Conservation (phyloP, 1,140 invertebrate genomes). For the Oreohelix idahoensis region DNA sequence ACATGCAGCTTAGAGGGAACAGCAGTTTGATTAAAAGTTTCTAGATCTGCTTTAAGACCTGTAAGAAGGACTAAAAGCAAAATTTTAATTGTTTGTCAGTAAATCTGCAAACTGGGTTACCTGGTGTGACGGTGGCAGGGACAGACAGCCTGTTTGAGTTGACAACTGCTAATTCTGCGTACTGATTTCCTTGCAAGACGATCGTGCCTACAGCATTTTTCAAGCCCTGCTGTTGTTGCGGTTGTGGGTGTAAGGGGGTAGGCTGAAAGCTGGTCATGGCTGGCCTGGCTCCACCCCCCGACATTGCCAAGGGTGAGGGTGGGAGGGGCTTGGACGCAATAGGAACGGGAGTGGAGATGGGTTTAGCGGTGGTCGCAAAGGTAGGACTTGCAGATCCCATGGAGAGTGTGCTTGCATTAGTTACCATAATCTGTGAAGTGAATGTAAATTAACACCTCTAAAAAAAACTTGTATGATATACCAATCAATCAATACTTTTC, state of each 20-base stretch:
- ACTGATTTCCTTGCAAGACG: slow-evolving; percentile 42
- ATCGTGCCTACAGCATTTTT: slow-evolving; percentile 43
- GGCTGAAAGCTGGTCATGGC: slow-evolving; percentile 42
- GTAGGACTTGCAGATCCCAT: slow-evolving; percentile 47
- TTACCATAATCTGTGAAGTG: slow-evolving; percentile 27
- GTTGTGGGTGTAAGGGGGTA: slow-evolving; percentile 44
- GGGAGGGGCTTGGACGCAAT: slow-evolving; percentile 76
- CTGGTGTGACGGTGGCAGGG: background rate
- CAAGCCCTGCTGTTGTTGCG: slow-evolving; percentile 43
- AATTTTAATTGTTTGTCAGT: too few relatives aligned
- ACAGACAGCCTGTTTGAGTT: slow-evolving; percentile 44
- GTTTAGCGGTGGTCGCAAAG: slow-evolving; percentile 63
- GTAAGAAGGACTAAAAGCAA: too few relatives aligned
- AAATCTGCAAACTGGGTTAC: background rate
- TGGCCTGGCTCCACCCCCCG: slow-evolving; percentile 24
- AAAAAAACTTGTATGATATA: too few relatives aligned
- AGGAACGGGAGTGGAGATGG: slow-evolving; percentile 65
- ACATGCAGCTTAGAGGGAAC: too few relatives aligned
- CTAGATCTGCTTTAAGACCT: too few relatives aligned
- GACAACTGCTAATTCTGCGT: slow-evolving; percentile 48
- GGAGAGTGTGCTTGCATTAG: slow-evolving; percentile 20
- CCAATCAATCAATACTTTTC: too few relatives aligned
- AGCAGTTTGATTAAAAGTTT: too few relatives aligned
- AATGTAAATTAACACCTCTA: background rate
- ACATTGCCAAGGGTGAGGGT: slow-evolving; percentile 42